phyloP scores from a whole-genome alignment of 2,888 invertebrate species.

The Lepidocyrtinus sp. region DNA sequence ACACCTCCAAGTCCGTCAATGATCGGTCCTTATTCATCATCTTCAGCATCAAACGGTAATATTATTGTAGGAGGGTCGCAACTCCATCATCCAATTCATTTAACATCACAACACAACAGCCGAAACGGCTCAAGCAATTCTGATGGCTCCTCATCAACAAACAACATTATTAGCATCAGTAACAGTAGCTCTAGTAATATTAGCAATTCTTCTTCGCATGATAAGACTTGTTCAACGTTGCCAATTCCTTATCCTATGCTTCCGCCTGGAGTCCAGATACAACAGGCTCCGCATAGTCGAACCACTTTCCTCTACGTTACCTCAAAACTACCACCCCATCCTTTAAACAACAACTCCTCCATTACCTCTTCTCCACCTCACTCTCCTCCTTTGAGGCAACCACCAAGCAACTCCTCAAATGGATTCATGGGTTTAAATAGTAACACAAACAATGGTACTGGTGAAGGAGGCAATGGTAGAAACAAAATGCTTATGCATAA shows the following conservation, averaged over 20 bases:
- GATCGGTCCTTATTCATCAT: conserved; percentile 41
- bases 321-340: conserved; percentile 66
- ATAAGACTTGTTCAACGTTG: conserved; percentile 49
- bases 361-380: conserved; percentile 38
- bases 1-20: conserved; percentile 62
- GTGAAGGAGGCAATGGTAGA: neutral
- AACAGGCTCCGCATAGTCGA: conserved; percentile 68
- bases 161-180: conserved; percentile 46
- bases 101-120: neutral
- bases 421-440: conserved; percentile 23
- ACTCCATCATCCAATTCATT: conserved; percentile 23
- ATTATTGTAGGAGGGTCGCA: conserved; percentile 47
- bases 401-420: conserved; percentile 35
- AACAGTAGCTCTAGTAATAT: conserved; percentile 38
- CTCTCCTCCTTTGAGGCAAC: conserved; percentile 32
- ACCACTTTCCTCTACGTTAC: conserved; percentile 70
- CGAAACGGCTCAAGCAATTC: too few relatives aligned
- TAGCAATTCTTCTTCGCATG: conserved; percentile 32
- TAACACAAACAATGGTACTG: conserved; percentile 55
- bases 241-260: conserved; percentile 70
- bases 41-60: conserved; percentile 27
- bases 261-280: conserved; percentile 69
- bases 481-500: conserved; percentile 52
- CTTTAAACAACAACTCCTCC: conserved; percentile 13
- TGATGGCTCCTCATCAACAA: conserved; percentile 5